Conservation (phyloP, 2,797 vertebrate genomes). For the Lacerta viridis region DNA sequence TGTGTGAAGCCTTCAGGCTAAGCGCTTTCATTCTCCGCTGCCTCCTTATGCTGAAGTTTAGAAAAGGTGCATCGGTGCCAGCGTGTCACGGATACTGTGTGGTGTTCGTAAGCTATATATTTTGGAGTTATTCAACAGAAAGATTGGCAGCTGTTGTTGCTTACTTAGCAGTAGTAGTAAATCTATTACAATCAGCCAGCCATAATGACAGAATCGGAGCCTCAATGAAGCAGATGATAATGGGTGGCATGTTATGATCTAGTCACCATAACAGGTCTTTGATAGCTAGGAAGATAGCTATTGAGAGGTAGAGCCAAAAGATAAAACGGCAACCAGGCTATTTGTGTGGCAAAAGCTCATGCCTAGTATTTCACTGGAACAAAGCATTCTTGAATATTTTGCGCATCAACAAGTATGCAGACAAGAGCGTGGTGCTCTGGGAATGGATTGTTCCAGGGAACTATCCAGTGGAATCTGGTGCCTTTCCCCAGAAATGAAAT, state of each 20-base stretch:
- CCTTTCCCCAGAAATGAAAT: not conserved
- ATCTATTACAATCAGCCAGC: not conserved
- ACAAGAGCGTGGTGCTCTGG: not conserved
- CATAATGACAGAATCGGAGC: not conserved
- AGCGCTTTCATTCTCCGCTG: not conserved
- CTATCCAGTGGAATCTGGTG: not conserved
- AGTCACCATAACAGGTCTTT: not conserved
- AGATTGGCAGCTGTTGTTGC: not conserved
- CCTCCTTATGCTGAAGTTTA: not conserved
- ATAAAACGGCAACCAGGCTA: not conserved
- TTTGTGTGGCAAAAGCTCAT: not conserved
- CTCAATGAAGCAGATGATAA: not conserved
- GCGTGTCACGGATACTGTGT: not conserved
- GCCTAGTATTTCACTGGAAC: not conserved
- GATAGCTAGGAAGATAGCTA: not conserved
- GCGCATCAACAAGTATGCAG: not conserved
- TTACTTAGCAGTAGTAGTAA: not conserved
- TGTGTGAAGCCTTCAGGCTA: not conserved
- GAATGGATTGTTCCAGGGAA: not conserved
- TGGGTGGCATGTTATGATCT: not conserved
- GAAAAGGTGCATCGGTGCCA: not conserved
- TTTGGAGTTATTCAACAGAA: not conserved
- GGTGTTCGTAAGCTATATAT: not conserved
- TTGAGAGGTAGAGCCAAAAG: not conserved
- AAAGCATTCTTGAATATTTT: not conserved